Evolutionary conservation across 64 coral and sea anemone genomes (phyloP), one percentile per base, ranked within the genome.

Genomic region (Pachyseris speciosa): DNA sequence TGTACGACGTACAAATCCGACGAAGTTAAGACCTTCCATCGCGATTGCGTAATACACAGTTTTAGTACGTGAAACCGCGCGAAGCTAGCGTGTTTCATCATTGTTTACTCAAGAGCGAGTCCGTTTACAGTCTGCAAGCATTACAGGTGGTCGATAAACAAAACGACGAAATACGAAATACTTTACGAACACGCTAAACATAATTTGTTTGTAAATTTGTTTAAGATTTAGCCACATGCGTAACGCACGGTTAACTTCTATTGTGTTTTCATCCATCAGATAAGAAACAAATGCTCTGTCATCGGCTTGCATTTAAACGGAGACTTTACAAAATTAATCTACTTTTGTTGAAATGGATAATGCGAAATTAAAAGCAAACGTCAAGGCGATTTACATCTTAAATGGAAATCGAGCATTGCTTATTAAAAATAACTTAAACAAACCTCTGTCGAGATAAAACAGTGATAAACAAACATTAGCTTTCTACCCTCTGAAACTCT

Each of bases 211-310:
- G 66, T 4, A 69, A 9, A 74, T 43, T 74, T 44, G 70, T 74
- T 74, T 74, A 39, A 74, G n/a, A 57, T 57, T 67, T 67, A 16
- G 64, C 28, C 64, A 67, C 64, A 15, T 67, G 64, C 27, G 32
- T 29, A 34, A 37, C 11, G 64, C 64, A 67, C 64, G 9, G 30
- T 67, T 67, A 10, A 11, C 1, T 12, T 29, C 4, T 15, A 34
- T 15, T 16, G 3, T 17, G 4, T 16, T 28, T 67, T 30, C 12
- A 13, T 57, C 1, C 9, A 32, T 67, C 30, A 16, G 64, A 67
- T 67, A 67, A 67, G 3, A 64, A 64, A 64, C 52, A 64, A 3
- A 25, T 6, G 27, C 59, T 28, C 59, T 64, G 20, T 64, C 59
- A 64, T 64, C 59, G 20, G 59, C n/a, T 28, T 25, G 59, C 11